phyloP scores from a whole-genome alignment of 2,888 invertebrate genomes.

The Dynastes maya region DNA sequence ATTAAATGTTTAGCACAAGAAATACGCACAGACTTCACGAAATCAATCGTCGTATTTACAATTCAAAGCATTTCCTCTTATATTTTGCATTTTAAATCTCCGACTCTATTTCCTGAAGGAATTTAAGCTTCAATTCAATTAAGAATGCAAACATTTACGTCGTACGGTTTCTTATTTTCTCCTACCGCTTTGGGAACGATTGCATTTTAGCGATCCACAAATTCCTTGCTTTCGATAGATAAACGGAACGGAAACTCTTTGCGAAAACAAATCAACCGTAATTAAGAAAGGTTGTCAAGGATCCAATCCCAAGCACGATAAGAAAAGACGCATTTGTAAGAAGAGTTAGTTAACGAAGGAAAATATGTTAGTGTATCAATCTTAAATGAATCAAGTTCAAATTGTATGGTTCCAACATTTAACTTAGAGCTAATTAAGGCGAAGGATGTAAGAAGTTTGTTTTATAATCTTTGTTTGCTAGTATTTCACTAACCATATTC shows the following conservation, averaged over 20 bases:
- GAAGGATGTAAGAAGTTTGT: too few relatives aligned
- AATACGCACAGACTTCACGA: constrained; percentile 8
- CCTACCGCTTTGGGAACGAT: not conserved
- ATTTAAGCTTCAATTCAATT: constrained; percentile 37
- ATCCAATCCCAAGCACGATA: not conserved
- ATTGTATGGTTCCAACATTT: too few relatives aligned
- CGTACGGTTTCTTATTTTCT: constrained; percentile 11
- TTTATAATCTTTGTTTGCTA: too few relatives aligned
- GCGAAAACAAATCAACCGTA: not conserved
- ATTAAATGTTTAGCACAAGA: constrained; percentile 14
- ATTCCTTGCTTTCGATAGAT: constrained; percentile 15
- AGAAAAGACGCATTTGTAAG: not conserved
- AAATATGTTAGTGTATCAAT: too few relatives aligned
- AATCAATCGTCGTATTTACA: constrained; percentile 27
- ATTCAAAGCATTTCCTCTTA: constrained; percentile 1
- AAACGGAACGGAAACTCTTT: not conserved
- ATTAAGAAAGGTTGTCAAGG: not conserved
- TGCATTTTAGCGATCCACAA: constrained; percentile 1
- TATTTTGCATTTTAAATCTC: constrained; percentile 31
- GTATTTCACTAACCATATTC: too few relatives aligned
- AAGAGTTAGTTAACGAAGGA: not conserved
- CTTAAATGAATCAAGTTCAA: too few relatives aligned
- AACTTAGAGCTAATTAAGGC: too few relatives aligned
- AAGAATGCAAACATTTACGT: constrained; percentile 29
- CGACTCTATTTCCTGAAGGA: constrained; percentile 11